phyloP scores from a whole-genome alignment of 2,888 invertebrate species.

The Linyphia triangularis region DNA sequence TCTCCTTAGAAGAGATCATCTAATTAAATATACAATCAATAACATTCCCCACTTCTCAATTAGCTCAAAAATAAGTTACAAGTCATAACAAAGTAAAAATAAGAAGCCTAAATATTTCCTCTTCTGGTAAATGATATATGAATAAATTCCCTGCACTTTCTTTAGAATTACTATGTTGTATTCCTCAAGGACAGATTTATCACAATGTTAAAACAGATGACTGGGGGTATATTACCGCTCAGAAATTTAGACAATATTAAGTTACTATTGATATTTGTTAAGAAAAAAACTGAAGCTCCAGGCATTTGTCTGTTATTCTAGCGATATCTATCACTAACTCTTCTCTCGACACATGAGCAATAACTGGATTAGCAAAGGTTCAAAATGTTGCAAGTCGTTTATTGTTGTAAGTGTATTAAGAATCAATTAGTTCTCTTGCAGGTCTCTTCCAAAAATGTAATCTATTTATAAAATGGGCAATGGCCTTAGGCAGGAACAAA shows the following conservation, averaged over 20 bases:
- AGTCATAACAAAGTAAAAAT: no score
- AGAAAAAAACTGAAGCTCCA: not conserved
- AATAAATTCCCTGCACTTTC: not conserved
- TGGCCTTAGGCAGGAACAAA: not conserved
- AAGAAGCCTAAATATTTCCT: no score
- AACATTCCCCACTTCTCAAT: no score
- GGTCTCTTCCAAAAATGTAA: not conserved
- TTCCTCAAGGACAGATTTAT: not conserved
- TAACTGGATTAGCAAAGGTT: slow-evolving; percentile 8
- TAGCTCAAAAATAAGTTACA: no score
- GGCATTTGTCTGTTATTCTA: not conserved
- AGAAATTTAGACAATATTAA: not conserved
- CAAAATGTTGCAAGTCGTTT: slow-evolving; percentile 16
- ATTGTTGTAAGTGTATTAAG: slow-evolving; percentile 18
- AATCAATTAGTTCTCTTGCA: not conserved
- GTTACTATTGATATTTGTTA: not conserved
- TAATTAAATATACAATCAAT: no score
- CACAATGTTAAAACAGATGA: not conserved
- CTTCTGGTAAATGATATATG: no score
- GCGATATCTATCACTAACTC: not conserved
- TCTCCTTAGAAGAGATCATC: no score
- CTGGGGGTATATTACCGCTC: not conserved
- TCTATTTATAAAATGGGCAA: slow-evolving; percentile 4
- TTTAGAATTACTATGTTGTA: not conserved
- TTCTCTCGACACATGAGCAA: not conserved